A percentile compares a stretch with the other conserved stretches of the same genome.
These are phyloP conservation scores for Hyperoplus lanceolatus DNA, from an alignment of 2,797 vertebrate species.

Conservation along the genomic window DNA sequence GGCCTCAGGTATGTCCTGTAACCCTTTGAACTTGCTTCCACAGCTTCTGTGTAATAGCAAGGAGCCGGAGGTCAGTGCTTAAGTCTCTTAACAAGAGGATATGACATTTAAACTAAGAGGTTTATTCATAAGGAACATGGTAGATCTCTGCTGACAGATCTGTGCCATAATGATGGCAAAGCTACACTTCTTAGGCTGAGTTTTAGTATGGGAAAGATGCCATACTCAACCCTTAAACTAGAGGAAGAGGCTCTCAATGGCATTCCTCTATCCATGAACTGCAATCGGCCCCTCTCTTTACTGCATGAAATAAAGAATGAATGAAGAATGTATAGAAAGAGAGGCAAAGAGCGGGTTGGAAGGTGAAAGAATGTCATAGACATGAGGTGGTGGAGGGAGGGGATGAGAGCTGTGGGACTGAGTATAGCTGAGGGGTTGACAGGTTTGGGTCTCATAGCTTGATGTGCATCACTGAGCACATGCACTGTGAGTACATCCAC, in stretches of 20 bases:
- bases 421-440: constrained; percentile 56
- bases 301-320: constrained; percentile 50
- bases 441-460: constrained; percentile 58
- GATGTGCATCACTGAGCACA: constrained; percentile 71
- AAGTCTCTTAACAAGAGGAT: constrained; percentile 55
- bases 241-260: constrained; percentile 53
- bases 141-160: constrained; percentile 19
- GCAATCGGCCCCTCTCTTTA: constrained; percentile 41
- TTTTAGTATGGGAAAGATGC: constrained; percentile 24
- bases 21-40: constrained; percentile 57
- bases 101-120: constrained; percentile 49
- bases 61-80: constrained; percentile 53
- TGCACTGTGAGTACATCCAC: constrained; percentile 56
- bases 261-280: constrained; percentile 58
- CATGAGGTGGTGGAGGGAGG: constrained; percentile 47
- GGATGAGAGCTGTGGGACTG: constrained; percentile 27
- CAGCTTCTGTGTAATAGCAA: constrained; percentile 49
- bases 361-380: constrained; percentile 62
- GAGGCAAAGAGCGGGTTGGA: constrained; percentile 45
- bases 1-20: constrained; percentile 48
- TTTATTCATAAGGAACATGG: neutral
- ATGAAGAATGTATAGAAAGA: constrained; percentile 65
- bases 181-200: neutral
- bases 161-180: neutral
- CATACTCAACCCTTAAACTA: constrained; percentile 17